Evolutionary conservation across 1,140 invertebrate genomes (phyloP).

Genomic region (Lysiphlebus fabarum): DNA sequence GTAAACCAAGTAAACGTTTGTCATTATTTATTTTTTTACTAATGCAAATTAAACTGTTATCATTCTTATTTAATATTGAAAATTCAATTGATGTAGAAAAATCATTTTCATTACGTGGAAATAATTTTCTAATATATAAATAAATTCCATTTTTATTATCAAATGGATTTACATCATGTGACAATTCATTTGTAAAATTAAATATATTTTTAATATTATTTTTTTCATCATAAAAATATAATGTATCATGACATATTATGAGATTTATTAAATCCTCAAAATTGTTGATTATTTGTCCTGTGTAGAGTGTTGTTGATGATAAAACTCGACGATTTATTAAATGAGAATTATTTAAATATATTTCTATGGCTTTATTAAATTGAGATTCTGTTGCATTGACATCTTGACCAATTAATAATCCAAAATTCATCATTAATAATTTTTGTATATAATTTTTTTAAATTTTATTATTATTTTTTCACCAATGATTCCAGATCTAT

Average conservation of each 20-base stretch:
- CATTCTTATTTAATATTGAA: conserved; percentile 32
- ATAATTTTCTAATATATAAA: conserved; percentile 38
- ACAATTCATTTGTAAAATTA: conserved; percentile 16
- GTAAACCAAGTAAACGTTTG: conserved; percentile 38
- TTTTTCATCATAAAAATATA: neutral
- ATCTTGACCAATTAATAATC: conserved; percentile 24
- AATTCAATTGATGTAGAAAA: conserved; percentile 45
- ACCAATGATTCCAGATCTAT: conserved; percentile 25
- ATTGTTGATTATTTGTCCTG: conserved; percentile 26
- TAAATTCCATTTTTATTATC: conserved; percentile 27
- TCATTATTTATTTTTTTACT: conserved; percentile 28
- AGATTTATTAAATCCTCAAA: conserved; percentile 17
- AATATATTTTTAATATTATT: conserved; percentile 1
- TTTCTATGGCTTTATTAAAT: conserved; percentile 45
- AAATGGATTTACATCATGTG: conserved; percentile 14
- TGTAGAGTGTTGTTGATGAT: conserved; percentile 35
- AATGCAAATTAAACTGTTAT: conserved; percentile 29
- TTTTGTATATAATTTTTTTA: neutral
- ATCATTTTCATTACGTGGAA: conserved; percentile 42
- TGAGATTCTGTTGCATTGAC: conserved; percentile 26
- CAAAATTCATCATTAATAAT: conserved; percentile 34
- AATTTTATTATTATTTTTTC: conserved; percentile 15
- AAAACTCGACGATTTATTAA: conserved; percentile 50
- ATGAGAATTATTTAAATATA: conserved; percentile 48
- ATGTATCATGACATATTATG: neutral